phyloP scores from a whole-genome alignment of 2,113 vertebrate genomes.

The Galeopterus variegatus region DNA sequence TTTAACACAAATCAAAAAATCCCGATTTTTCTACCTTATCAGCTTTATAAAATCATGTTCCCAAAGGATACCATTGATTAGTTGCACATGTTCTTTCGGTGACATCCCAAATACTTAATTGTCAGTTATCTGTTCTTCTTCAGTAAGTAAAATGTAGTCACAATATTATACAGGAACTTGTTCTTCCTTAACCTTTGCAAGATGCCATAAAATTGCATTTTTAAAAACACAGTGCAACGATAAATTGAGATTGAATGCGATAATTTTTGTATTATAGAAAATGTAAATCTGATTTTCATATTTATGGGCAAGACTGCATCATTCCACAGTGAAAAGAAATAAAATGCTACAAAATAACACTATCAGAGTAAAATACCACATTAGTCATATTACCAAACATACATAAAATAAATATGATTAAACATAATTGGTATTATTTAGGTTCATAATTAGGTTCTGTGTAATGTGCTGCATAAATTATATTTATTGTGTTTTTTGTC shows the following conservation, averaged over 20 bases:
- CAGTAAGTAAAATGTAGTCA: conserved; percentile 93
- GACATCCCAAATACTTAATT: conserved; percentile 96
- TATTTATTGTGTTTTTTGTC: background rate
- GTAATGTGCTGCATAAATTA: background rate
- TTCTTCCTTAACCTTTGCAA: conserved; percentile 93
- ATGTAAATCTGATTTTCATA: background rate
- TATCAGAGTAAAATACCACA: background rate
- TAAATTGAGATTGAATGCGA: background rate
- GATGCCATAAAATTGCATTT: conserved; percentile 85
- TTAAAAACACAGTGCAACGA: background rate
- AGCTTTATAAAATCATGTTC: conserved; percentile 94
- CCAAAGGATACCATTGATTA: conserved; percentile 96
- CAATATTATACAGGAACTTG: conserved; percentile 96
- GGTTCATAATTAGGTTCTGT: background rate
- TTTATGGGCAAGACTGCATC: background rate
- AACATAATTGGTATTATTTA: background rate
- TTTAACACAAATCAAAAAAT: conserved; percentile 88
- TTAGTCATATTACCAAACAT: background rate
- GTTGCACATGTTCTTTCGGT: conserved; percentile 91
- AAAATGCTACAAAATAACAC: background rate
- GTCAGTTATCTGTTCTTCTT: conserved; percentile 93
- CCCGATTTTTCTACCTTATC: conserved; percentile 88
- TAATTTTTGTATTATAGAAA: background rate
- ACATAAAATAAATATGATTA: background rate
- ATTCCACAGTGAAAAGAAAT: background rate